Evolutionary conservation across 2,113 vertebrate genomes (phyloP).

Genomic region (Carollia perspicillata): DNA sequence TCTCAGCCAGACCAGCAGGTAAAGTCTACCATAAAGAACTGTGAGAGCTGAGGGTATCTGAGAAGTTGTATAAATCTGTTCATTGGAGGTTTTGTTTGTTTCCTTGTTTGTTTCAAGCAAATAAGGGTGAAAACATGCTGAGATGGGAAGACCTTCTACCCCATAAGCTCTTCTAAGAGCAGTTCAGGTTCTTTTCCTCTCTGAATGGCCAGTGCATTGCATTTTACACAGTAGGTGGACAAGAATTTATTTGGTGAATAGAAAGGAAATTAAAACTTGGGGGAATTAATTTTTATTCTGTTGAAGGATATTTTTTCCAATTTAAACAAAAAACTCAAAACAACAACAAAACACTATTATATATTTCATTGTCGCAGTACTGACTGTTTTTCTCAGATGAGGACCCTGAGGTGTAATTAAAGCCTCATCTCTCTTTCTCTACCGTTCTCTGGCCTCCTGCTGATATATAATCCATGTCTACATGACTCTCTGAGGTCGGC

Average conservation of each 20-base stretch:
- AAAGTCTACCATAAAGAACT: not conserved
- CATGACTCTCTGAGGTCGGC: accelerated
- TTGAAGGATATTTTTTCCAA: not conserved
- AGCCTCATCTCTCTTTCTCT: not conserved
- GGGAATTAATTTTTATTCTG: not conserved
- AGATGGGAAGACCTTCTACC: not conserved
- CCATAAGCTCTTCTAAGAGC: no score
- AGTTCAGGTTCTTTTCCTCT: not conserved
- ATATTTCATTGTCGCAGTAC: not conserved
- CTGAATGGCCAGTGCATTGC: no score
- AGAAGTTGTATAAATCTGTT: not conserved
- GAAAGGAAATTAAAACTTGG: not conserved
- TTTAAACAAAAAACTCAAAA: not conserved
- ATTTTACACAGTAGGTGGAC: not conserved
- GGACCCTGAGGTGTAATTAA: not conserved
- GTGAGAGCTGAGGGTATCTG: not conserved
- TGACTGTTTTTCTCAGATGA: not conserved
- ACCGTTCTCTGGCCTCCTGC: accelerated
- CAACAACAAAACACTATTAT: not conserved
- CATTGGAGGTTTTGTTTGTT: not conserved
- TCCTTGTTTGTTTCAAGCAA: not conserved
- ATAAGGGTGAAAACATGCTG: not conserved
- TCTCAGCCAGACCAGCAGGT: not conserved
- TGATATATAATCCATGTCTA: accelerated
- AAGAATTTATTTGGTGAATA: not conserved